Conservation (phyloP, 2,797 vertebrate species). For the Acipenser ruthenus region DNA sequence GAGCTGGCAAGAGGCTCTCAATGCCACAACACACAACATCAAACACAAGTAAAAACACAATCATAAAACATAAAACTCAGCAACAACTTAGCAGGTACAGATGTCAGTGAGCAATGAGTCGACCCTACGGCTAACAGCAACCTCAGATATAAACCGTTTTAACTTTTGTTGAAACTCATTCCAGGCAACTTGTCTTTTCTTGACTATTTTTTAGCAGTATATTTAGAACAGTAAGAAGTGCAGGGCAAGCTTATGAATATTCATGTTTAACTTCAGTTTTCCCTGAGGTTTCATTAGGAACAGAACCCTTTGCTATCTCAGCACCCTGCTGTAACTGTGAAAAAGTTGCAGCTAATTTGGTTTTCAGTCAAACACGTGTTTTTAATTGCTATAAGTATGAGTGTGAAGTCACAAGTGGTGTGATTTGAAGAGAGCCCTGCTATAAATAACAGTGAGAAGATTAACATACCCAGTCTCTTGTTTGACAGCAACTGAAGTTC, state of each 20-base stretch:
- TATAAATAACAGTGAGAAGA: not conserved
- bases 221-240: too few relatives aligned
- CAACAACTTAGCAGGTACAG: too few relatives aligned
- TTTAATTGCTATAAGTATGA: slow-evolving; percentile 5
- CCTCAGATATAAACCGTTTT: too few relatives aligned
- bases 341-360: not conserved
- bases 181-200: too few relatives aligned
- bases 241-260: not conserved
- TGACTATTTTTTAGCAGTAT: too few relatives aligned
- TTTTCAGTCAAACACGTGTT: not conserved
- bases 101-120: too few relatives aligned
- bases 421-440: not conserved
- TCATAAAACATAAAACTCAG: too few relatives aligned
- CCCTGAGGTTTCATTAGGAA: not conserved
- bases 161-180: too few relatives aligned
- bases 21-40: too few relatives aligned
- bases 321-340: not conserved
- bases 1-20: too few relatives aligned
- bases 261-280: not conserved
- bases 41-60: too few relatives aligned
- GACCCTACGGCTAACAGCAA: too few relatives aligned
- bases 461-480: slow-evolving; percentile 20
- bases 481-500: slow-evolving; percentile 78
- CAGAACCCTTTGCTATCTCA: not conserved
- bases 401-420: not conserved